phyloP scores from a whole-genome alignment of 53 echinoderm and acorn worm species.

The Hippasteria phrygiana region DNA sequence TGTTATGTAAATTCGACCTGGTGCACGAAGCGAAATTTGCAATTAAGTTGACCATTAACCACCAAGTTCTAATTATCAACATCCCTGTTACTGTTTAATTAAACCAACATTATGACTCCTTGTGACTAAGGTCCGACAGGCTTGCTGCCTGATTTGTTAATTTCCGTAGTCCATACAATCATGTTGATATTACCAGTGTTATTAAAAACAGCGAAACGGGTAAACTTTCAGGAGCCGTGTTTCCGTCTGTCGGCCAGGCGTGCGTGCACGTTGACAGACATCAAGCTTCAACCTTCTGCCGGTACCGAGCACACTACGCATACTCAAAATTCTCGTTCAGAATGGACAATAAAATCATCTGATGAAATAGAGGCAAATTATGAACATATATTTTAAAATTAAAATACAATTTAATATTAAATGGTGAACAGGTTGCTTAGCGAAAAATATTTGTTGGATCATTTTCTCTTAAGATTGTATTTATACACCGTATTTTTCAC shows the following conservation, averaged over 20 bases:
- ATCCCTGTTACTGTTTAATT: slow-evolving; percentile 24
- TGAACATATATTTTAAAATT: neutral
- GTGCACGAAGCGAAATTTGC: neutral
- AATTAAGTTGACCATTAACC: neutral
- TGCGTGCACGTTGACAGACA: slow-evolving; percentile 8
- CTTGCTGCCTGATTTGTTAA: slow-evolving; percentile 37
- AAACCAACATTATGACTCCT: slow-evolving; percentile 11
- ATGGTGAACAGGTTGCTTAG: neutral
- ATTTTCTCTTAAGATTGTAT: too few species aligned
- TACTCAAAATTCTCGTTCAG: neutral
- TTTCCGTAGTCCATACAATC: slow-evolving; percentile 38
- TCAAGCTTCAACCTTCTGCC: neutral
- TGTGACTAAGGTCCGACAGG: slow-evolving; percentile 9
- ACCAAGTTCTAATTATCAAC: slow-evolving; percentile 8
- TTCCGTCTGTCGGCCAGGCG: neutral
- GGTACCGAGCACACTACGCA: too few species aligned
- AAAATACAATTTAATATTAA: neutral
- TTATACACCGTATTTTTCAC: too few species aligned
- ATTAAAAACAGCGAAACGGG: slow-evolving; percentile 15
- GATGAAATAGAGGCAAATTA: neutral
- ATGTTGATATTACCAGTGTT: slow-evolving; percentile 43
- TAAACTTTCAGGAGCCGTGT: slow-evolving; percentile 24
- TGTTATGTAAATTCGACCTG: neutral
- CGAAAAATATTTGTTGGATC: too few species aligned
- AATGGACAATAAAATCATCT: too few species aligned